phyloP scores from a whole-genome alignment of 2,113 vertebrate species.

The Amazona vittata region DNA sequence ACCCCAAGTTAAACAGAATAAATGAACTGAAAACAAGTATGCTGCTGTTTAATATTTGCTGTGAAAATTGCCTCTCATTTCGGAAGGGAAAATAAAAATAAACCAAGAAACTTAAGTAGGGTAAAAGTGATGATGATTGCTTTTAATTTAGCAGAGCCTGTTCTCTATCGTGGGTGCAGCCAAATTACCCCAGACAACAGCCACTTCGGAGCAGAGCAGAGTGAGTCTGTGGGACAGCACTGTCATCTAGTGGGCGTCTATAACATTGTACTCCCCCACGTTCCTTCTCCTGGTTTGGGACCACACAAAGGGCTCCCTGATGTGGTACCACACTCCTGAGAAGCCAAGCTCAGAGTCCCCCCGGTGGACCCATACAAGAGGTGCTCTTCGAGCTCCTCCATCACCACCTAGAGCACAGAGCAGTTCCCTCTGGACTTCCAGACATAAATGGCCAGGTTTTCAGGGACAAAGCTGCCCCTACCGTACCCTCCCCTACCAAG shows the following conservation, averaged over 20 bases:
- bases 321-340: accelerated
- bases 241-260: constrained; percentile 20
- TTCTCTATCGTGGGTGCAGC: accelerated
- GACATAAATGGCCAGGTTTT: accelerated
- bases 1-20: not conserved
- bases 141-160: not conserved
- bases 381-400: not conserved
- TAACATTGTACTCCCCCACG: accelerated
- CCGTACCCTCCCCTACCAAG: not conserved
- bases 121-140: not conserved
- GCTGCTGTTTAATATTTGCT: not conserved
- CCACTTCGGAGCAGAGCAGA: not conserved
- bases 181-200: accelerated
- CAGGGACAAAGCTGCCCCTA: not conserved
- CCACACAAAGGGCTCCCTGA: not conserved
- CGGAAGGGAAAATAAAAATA: not conserved
- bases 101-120: not conserved
- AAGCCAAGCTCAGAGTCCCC: accelerated
- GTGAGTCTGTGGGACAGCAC: not conserved
- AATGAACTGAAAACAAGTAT: not conserved
- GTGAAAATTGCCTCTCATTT: not conserved
- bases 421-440: not conserved
- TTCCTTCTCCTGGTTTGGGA: not conserved
- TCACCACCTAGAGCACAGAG: accelerated
- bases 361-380: accelerated